Base-by-base conservation (phyloP, 2,113 vertebrate genomes). In the Piprites chloris region DNA sequence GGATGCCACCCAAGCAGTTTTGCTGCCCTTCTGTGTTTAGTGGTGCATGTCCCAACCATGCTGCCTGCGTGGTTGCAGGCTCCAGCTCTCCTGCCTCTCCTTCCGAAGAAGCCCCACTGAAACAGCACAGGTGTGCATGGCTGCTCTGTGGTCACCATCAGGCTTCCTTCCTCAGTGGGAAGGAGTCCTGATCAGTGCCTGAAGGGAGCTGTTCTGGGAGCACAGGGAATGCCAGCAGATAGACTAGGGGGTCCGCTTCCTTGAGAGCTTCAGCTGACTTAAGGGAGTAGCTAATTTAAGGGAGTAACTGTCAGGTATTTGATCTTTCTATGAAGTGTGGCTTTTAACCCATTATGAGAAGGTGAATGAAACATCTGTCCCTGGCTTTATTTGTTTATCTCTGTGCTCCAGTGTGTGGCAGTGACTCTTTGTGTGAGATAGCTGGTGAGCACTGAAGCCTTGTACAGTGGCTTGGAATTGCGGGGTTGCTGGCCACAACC, bases 121-220 rank as follows among this genome's bases (percentile, higher is more conserved):
- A 37, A 41, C 90, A 81, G 73, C 5, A 3, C n/a, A 68, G 86
- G 55, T 76, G 28, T 3, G n/a, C 15, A 17, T 59, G 68, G 62
- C 52, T 46, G 15, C 56, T 94, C 86, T 92, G 78, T 55, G 39
- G 55, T 94, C 87, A 72, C 76, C 33, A 11, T 49, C 28, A 4
- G 2, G 28, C 66, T 97, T 95, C 89, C 90, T 95, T 96, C 55
- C 85, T 91, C 46, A 18, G 67, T 4, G 63, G 95, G 87, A 96
- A 95, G 87, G 75, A 44, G 72, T 91, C 68, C 47, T 47, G 26
- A 11, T 75, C 6, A 3, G 32, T 80, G 87, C 14, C 22, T 46
- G 83, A 55, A 85, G 37, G 9, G 49, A 78, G 55, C 75, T 88
- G 62, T 52, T 90, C 80, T 66, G 71, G 78, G 65, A 85, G 73